phyloP scores from a whole-genome alignment of 2,888 invertebrate genomes.

The Xanthia icteritia region DNA sequence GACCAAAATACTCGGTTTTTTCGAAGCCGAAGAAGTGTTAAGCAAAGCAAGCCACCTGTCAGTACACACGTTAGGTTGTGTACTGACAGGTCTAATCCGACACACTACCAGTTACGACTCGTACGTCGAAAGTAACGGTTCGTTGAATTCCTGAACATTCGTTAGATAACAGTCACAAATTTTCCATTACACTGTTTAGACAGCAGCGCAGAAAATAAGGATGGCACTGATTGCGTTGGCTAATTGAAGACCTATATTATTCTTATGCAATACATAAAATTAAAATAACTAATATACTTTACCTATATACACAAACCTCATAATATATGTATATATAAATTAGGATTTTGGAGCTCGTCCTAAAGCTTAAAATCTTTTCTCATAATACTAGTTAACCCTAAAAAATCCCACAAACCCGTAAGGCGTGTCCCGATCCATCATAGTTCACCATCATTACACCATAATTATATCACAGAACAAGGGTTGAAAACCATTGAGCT shows the following conservation, averaged over 20 bases:
- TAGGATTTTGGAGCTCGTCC: background rate
- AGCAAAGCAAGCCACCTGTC: background rate
- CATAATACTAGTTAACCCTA: conserved; percentile 45
- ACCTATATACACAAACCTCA: too few species aligned
- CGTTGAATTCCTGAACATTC: background rate
- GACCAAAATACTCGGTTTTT: too few species aligned
- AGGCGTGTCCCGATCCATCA: conserved; percentile 67
- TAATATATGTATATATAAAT: too few species aligned
- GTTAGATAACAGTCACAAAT: conserved; percentile 10
- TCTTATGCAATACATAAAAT: too few species aligned
- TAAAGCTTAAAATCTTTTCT: conserved; percentile 23
- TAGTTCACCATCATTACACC: conserved; percentile 58
- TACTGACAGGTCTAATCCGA: too few species aligned
- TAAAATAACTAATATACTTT: too few species aligned
- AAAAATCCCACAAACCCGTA: conserved; percentile 58
- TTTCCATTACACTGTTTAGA: background rate
- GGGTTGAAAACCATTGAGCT: conserved; percentile 66
- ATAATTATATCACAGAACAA: conserved; percentile 65
- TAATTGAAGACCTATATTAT: too few species aligned
- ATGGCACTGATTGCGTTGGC: conserved; percentile 7
- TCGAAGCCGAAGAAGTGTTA: too few species aligned
- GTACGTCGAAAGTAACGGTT: background rate
- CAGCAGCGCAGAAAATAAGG: background rate
- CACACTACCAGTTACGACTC: background rate
- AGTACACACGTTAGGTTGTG: background rate